phyloP scores from a whole-genome alignment of 2,113 vertebrate genomes.

The Xiphophorus maculatus region DNA sequence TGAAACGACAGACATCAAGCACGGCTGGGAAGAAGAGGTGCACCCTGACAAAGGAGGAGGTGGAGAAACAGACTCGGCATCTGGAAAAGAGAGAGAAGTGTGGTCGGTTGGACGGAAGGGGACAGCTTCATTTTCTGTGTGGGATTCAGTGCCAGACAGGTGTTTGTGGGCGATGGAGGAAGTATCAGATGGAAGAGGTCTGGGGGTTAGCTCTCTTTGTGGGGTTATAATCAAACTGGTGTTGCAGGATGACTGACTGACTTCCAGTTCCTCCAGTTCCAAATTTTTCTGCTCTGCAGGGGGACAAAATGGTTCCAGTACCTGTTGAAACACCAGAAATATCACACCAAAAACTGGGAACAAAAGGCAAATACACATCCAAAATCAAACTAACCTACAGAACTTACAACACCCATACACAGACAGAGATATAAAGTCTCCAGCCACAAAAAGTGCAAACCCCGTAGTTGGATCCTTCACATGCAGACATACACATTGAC shows the following conservation, averaged over 20 bases:
- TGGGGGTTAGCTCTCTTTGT: slow-evolving; percentile 44
- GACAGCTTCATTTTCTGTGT: slow-evolving; percentile 20
- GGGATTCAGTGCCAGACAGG: slow-evolving; percentile 9
- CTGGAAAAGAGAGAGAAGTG: slow-evolving; percentile 46
- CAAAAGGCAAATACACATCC: slow-evolving; percentile 14
- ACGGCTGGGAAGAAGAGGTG: slow-evolving; percentile 23
- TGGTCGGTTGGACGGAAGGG: slow-evolving; percentile 10
- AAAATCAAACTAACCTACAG: slow-evolving; percentile 1
- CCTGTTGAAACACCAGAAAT: slow-evolving; percentile 79
- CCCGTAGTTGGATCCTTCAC: slow-evolving; percentile 39
- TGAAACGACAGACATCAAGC: slow-evolving; percentile 19
- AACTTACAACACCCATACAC: neutral
- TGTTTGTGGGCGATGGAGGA: slow-evolving; percentile 43
- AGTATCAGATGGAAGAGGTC: slow-evolving; percentile 26
- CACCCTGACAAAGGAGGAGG: slow-evolving; percentile 36
- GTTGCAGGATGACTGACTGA: slow-evolving; percentile 40
- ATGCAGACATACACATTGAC: slow-evolving; percentile 53
- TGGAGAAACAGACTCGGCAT: slow-evolving; percentile 30
- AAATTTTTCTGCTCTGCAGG: slow-evolving; percentile 69
- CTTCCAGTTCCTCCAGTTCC: slow-evolving; percentile 62
- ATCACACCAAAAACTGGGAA: slow-evolving; percentile 53
- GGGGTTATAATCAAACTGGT: slow-evolving; percentile 40
- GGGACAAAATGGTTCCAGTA: slow-evolving; percentile 78
- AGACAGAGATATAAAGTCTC: neutral
- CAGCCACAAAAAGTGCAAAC: slow-evolving; percentile 29